Percentiles rank a stretch among this genome's conserved stretches.
phyloP scores from a whole-genome alignment of 2,888 invertebrate species.

The Anthrax anthrax region DNA sequence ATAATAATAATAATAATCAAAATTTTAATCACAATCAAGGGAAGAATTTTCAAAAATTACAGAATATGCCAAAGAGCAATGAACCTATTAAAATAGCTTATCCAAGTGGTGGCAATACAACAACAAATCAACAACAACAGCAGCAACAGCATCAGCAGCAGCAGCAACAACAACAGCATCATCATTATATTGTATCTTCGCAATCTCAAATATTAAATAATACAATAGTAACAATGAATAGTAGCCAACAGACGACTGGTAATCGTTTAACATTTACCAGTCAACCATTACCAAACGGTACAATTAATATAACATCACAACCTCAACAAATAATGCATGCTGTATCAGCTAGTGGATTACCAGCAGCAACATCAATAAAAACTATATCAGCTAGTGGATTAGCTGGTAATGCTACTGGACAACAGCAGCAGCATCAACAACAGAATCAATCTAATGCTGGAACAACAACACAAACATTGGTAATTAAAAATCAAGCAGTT shows the following conservation, averaged over 20 bases:
- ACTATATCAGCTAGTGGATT: conserved; percentile 26
- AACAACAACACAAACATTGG: conserved; percentile 35
- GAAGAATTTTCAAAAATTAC: neutral
- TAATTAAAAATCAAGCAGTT: conserved; percentile 36
- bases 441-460: conserved; percentile 16
- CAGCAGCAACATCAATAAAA: conserved; percentile 33
- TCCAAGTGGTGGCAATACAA: conserved; percentile 28
- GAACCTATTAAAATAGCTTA: conserved; percentile 43
- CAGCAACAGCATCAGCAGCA: conserved; percentile 19
- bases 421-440: conserved; percentile 12
- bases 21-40: conserved; percentile 3
- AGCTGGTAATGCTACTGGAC: conserved; percentile 18
- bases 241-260: conserved; percentile 23
- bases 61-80: conserved; percentile 35
- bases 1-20: conserved; percentile 17
- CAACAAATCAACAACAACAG: conserved; percentile 21
- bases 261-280: conserved; percentile 48
- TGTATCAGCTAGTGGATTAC: conserved; percentile 38
- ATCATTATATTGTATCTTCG: neutral
- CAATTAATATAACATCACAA: conserved; percentile 43
- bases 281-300: conserved; percentile 55
- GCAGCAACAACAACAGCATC: conserved; percentile 2
- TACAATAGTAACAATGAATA: conserved; percentile 30
- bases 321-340: conserved; percentile 30
- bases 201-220: conserved; percentile 1